Conservation (phyloP, 2,888 invertebrate genomes). For the Zelleria hepariella region DNA sequence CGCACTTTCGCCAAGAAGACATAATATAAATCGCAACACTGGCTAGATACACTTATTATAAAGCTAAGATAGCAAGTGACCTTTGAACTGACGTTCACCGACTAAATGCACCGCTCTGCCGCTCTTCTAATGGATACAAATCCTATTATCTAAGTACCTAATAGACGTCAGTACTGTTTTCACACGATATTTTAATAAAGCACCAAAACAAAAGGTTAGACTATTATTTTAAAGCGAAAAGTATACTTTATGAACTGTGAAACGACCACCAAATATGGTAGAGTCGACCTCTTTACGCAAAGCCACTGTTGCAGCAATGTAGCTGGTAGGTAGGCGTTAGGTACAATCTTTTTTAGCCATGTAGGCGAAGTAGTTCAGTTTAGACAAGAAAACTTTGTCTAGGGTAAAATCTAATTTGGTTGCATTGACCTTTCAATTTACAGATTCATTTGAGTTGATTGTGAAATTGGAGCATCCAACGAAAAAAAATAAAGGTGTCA, state of each 20-base stretch:
- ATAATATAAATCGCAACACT: slow-evolving; percentile 6
- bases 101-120: neutral
- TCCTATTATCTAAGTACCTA: neutral
- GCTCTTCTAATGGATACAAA: neutral
- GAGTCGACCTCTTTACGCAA: neutral
- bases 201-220: neutral
- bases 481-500: slow-evolving; percentile 16
- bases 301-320: neutral
- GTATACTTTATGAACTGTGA: neutral
- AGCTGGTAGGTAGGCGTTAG: neutral
- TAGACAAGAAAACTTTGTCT: no score
- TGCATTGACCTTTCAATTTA: no score
- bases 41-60: slow-evolving; percentile 1
- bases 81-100: slow-evolving; percentile 8
- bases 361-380: neutral
- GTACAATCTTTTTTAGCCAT: neutral
- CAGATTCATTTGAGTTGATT: no score
- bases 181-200: neutral
- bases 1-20: slow-evolving; percentile 43
- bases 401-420: no score
- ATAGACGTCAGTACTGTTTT: neutral
- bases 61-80: slow-evolving; percentile 5
- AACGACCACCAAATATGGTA: neutral
- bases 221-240: neutral
- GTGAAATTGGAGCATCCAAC: neutral